A percentile compares a stretch with the other conserved stretches of the same genome.
Evolutionary conservation across 2,797 vertebrate genomes (phyloP).

Genomic region (Dallia pectoralis): DNA sequence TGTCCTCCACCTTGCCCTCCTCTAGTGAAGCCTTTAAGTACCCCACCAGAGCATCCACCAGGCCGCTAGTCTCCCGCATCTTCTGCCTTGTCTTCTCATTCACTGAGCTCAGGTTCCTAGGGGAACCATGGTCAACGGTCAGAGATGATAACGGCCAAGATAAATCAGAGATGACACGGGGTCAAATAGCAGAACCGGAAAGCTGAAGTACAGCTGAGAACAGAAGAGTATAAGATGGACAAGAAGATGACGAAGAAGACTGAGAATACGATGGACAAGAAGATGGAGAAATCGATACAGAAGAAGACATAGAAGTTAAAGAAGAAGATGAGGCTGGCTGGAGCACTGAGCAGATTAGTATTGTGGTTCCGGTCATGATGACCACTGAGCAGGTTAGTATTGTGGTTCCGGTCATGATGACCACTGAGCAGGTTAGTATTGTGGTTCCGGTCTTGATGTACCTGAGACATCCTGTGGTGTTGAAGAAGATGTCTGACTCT

Average conservation of each 20-base stretch:
- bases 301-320: no score
- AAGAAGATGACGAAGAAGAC: background rate
- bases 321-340: background rate
- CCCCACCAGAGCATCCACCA: slow-evolving; percentile 84
- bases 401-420: background rate
- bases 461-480: slow-evolving; percentile 94
- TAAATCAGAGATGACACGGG: background rate
- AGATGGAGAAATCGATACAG: no score
- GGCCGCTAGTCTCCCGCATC: slow-evolving; percentile 81
- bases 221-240: no score
- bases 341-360: no score
- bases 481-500: slow-evolving; percentile 88
- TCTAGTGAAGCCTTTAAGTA: slow-evolving; percentile 78
- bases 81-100: slow-evolving; percentile 82
- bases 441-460: slow-evolving; percentile 42
- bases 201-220: background rate
- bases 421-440: no score
- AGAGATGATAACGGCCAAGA: slow-evolving; percentile 9
- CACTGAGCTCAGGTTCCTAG: slow-evolving; percentile 93
- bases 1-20: slow-evolving; percentile 79
- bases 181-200: background rate
- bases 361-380: background rate
- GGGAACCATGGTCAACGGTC: background rate
- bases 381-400: no score
- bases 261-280: background rate